Percentiles rank a stretch among this genome's conserved stretches.
These are phyloP conservation scores for Okapia johnstoni DNA, from an alignment of 2,113 vertebrate genomes.

Conservation along the genomic window DNA sequence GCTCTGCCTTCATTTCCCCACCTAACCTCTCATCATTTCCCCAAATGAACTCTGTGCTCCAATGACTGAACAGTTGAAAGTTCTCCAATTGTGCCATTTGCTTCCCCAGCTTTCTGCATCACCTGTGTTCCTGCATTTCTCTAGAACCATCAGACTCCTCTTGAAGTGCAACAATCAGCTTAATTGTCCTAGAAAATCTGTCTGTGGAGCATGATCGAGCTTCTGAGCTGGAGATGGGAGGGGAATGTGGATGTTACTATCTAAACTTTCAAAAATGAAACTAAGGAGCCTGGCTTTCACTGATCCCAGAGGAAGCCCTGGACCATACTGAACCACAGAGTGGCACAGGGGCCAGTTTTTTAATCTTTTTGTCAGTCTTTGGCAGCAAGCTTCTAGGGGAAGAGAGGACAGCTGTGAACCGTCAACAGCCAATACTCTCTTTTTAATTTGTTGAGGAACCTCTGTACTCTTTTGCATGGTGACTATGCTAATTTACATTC, in stretches of 20 bases:
- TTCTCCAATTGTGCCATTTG: background rate
- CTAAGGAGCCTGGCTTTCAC: background rate
- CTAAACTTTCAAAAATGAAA: background rate
- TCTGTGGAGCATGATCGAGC: background rate
- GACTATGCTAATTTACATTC: background rate
- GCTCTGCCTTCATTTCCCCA: background rate
- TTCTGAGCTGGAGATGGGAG: background rate
- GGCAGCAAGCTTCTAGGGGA: background rate
- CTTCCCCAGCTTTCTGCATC: background rate
- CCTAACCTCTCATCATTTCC: background rate
- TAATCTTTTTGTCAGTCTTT: background rate
- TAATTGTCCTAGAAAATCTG: background rate
- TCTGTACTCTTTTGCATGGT: background rate
- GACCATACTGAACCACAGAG: background rate
- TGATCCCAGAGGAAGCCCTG: background rate
- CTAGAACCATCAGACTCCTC: background rate
- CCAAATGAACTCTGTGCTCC: background rate
- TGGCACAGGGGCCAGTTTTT: background rate
- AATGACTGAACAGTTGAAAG: background rate
- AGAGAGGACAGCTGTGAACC: background rate
- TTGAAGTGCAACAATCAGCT: background rate
- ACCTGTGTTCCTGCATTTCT: background rate
- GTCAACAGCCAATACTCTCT: background rate
- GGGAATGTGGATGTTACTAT: background rate
- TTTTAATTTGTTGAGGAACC: background rate